A percentile compares a stretch with the other conserved stretches of the same genome.
Evolutionary conservation across 1,140 invertebrate genomes (phyloP).

Genomic region (Eciton burchellii): DNA sequence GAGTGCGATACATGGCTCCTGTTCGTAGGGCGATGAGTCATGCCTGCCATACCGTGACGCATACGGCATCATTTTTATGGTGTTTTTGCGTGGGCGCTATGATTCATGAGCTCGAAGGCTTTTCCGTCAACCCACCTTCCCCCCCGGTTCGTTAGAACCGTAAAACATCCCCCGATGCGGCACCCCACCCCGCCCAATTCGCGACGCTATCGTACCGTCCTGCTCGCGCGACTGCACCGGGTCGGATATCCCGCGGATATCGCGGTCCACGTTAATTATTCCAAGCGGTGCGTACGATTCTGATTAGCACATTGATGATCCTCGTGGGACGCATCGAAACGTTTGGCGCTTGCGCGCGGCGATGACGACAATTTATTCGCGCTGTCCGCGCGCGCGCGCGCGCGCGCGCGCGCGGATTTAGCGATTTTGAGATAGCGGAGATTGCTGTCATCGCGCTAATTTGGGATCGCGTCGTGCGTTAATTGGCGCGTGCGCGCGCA

Average conservation of each 20-base stretch:
- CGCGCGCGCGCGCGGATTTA: conserved; percentile 20
- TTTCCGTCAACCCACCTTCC: conserved; percentile 63
- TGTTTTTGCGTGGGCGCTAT: conserved; percentile 76
- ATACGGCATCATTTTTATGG: conserved; percentile 77
- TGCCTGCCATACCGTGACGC: conserved; percentile 69
- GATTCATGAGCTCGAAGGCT: conserved; percentile 71
- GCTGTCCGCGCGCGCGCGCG: not conserved
- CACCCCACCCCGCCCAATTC: not conserved
- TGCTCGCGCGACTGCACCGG: conserved; percentile 57
- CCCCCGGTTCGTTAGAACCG: conserved; percentile 10
- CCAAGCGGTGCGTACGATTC: conserved; percentile 29
- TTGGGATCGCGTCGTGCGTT: conserved; percentile 2
- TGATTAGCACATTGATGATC: conserved; percentile 62
- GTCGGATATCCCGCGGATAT: conserved; percentile 55
- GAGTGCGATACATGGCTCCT: conserved; percentile 57
- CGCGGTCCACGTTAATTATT: conserved; percentile 58
- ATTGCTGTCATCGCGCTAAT: not conserved
- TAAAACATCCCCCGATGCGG: conserved; percentile 21
- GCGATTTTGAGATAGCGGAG: conserved; percentile 4
- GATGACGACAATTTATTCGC: too few relatives aligned
- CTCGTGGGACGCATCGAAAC: conserved; percentile 35
- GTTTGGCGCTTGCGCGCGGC: too few relatives aligned
- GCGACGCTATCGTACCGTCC: not conserved
- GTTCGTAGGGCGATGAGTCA: conserved; percentile 70
- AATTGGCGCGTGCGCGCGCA: not conserved